These are phyloP conservation scores for Chloropsis cyanopogon DNA, from an alignment of 2,113 vertebrate species.

Conservation along the genomic window DNA sequence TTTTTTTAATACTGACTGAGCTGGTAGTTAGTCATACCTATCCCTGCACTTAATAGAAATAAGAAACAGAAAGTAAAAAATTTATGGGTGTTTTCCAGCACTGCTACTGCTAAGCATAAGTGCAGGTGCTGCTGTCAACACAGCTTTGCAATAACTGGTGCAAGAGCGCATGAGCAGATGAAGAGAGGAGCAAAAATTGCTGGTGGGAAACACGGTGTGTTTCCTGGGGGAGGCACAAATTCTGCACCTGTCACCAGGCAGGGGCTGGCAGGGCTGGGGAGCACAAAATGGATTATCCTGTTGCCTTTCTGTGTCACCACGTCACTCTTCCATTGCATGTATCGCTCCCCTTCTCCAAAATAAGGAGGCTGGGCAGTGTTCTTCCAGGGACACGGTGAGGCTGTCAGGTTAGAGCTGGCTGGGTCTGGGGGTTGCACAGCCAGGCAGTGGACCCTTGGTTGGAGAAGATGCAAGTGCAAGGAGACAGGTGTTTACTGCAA, in stretches of 20 bases:
- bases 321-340: accelerated
- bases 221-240: background rate
- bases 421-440: background rate
- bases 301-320: background rate
- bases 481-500: background rate
- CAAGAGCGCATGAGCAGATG: accelerated
- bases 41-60: background rate
- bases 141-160: background rate
- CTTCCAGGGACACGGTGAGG: accelerated
- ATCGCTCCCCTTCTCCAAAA: background rate
- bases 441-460: background rate
- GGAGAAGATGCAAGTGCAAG: background rate
- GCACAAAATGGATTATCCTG: background rate
- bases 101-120: background rate
- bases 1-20: background rate
- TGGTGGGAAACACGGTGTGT: accelerated
- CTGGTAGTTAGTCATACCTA: background rate
- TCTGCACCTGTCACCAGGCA: background rate
- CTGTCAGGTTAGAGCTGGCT: background rate
- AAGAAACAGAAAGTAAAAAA: background rate
- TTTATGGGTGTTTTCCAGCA: background rate
- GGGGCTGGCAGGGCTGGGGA: background rate
- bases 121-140: background rate
- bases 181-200: background rate
- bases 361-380: background rate